phyloP scores from a whole-genome alignment of 2,888 invertebrate genomes.

The Aphodius sticticus region DNA sequence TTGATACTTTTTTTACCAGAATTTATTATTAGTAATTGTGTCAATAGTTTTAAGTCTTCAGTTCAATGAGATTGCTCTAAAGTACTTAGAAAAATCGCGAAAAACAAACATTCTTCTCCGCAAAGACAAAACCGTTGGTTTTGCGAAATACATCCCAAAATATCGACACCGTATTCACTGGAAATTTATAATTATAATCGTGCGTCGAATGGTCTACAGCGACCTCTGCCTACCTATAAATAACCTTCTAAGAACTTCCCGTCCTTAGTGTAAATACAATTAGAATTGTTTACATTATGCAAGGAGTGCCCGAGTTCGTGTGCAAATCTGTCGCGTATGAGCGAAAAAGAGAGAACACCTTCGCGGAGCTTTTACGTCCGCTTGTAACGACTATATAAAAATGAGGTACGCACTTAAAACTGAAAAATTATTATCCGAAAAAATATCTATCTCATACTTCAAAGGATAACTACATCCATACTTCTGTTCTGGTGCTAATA shows the following conservation, averaged over 20 bases:
- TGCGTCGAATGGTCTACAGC: not conserved
- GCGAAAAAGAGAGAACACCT: not conserved
- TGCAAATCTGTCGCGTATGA: not conserved
- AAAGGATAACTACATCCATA: too few relatives aligned
- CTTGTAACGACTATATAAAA: not conserved
- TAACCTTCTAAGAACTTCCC: not conserved
- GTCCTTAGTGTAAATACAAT: slow-evolving; percentile 4
- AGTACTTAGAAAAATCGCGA: too few relatives aligned
- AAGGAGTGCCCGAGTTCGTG: not conserved
- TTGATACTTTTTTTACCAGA: too few relatives aligned
- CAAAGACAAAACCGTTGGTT: too few relatives aligned
- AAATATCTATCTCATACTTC: too few relatives aligned
- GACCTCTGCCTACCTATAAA: not conserved
- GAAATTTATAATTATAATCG: slow-evolving; percentile 4
- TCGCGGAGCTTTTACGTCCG: not conserved
- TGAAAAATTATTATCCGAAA: not conserved
- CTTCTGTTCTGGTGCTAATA: too few relatives aligned
- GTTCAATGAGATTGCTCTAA: too few relatives aligned
- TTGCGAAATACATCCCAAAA: not conserved
- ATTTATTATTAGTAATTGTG: too few relatives aligned
- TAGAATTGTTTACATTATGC: not conserved
- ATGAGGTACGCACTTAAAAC: not conserved
- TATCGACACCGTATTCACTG: not conserved
- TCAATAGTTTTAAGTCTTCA: too few relatives aligned
- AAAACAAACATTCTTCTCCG: too few relatives aligned